A percentile compares a stretch with the other conserved stretches of the same genome.
These are phyloP conservation scores for Acleris sparsana DNA, from an alignment of 2,888 invertebrate genomes.

Conservation along the genomic window DNA sequence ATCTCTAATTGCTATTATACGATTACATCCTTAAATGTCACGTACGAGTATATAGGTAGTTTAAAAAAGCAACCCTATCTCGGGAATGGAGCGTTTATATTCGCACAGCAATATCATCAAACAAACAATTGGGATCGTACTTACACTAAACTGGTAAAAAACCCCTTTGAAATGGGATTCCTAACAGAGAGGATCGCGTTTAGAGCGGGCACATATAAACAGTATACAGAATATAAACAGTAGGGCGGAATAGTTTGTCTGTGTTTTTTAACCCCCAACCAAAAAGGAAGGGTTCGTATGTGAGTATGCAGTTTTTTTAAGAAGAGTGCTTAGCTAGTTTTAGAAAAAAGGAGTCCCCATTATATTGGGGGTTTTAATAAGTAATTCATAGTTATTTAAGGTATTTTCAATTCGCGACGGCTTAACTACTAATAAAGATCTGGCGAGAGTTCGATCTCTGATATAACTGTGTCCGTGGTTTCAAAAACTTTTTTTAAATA, in stretches of 20 bases:
- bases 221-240: constrained; percentile 19
- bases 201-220: constrained; percentile 19
- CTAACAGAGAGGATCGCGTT: constrained; percentile 31
- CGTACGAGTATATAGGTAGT: not conserved
- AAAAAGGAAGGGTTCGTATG: too few species aligned
- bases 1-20: constrained; percentile 19
- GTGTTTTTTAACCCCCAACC: too few species aligned
- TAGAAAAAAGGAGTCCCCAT: too few species aligned
- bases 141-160: constrained; percentile 34
- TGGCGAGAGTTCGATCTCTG: too few species aligned
- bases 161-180: constrained; percentile 35
- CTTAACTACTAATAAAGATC: too few species aligned
- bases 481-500: too few species aligned
- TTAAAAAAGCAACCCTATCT: constrained; percentile 3
- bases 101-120: not conserved
- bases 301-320: too few species aligned
- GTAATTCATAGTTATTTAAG: too few species aligned
- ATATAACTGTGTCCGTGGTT: too few species aligned
- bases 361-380: too few species aligned
- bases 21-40: constrained; percentile 17
- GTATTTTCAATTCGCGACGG: too few species aligned
- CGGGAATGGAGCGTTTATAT: not conserved
- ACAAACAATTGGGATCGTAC: constrained; percentile 34
- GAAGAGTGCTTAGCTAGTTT: too few species aligned
- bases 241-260: not conserved